Evolutionary conservation across 2,797 vertebrate species (phyloP), one percentile per base, ranked within the genome.

Genomic region (Neopelma chrysocephalum): DNA sequence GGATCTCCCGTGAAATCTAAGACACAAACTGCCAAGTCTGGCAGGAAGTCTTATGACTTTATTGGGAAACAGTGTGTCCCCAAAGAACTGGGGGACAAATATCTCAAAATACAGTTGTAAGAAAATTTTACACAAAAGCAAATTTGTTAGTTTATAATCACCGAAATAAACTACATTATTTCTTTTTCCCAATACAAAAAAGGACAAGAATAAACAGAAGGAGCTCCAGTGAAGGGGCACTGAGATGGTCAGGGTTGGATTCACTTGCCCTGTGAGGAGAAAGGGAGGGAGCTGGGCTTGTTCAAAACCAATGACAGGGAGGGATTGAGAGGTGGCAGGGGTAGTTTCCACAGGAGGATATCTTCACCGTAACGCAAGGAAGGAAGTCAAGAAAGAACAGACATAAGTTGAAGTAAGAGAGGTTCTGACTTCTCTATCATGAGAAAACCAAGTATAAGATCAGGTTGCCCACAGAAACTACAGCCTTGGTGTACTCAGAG

Each of bases 1-100:
- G 70, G 69, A 85, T 76, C 7, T 82, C 36, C 48, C 32, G 53
- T 58, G 11, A 87, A 82, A 84, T 36, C 62, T 64, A 80, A 45
- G 11, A 88, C 56, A 38, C 26, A 90, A 84, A 45, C 31, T 94
- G n/a, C 53, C 81, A 93, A 88, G 17, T 22, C 66, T 79, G 69
- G 76, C 47, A 87, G 20, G 22, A 89, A 84, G 32, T 38, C 18
- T 90, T 70, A 57, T 3, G 19, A 43, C 51, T 60, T 71, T 26
- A 56, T 21, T 56, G 31, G 73, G 62, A 73, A 71, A 5, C 31
- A 57, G 8, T 3, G 12, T 36, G 27, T 48, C 21, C 68, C 34
- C 45, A 73, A 10, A 83, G 40, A 82, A 76, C 5, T 22, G 20
- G 5, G 26, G 27, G 27, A 70, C 50, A 87, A 81, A 58, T 20